A percentile compares a stretch with the other conserved stretches of the same genome.
Evolutionary conservation across 2,888 invertebrate genomes (phyloP).

Genomic region (Aplocera efformata): DNA sequence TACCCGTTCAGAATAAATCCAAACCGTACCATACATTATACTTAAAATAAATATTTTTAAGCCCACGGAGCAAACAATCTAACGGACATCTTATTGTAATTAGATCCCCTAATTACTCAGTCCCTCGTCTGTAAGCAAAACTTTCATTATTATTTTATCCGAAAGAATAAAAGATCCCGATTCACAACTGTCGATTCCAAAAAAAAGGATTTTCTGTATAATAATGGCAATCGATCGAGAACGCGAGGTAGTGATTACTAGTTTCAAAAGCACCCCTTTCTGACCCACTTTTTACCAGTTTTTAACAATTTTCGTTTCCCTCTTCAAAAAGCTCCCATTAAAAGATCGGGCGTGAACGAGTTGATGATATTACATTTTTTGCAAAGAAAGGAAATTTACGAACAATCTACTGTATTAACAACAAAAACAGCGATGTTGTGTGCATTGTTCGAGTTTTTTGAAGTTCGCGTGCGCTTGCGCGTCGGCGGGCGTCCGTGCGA

Average conservation of each 20-base stretch:
- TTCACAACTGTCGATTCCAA: conserved; percentile 62
- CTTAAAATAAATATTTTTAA: too few species aligned
- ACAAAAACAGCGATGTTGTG: conserved; percentile 75
- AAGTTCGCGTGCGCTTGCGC: conserved; percentile 78
- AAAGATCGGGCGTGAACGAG: conserved; percentile 80
- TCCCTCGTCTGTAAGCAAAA: conserved; percentile 39
- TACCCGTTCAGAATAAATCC: too few species aligned
- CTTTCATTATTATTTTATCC: conserved; percentile 52
- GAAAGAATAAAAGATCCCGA: conserved; percentile 56
- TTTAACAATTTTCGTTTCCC: conserved; percentile 73
- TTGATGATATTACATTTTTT: conserved; percentile 80
- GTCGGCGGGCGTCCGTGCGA: conserved; percentile 75
- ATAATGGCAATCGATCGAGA: conserved; percentile 77
- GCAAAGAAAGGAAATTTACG: conserved; percentile 72
- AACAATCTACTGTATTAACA: conserved; percentile 78
- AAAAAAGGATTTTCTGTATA: conserved; percentile 65
- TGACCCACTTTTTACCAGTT: conserved; percentile 79
- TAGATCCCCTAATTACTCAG: conserved; percentile 41
- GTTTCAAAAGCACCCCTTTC: conserved; percentile 79
- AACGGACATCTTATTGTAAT: conserved; percentile 8
- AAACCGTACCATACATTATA: too few species aligned
- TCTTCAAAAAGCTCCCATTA: conserved; percentile 74
- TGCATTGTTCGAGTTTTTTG: conserved; percentile 73
- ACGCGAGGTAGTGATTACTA: conserved; percentile 75
- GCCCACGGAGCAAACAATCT: conserved; percentile 13